Conservation (phyloP, 2,113 vertebrate species). For the Gila orcuttii region DNA sequence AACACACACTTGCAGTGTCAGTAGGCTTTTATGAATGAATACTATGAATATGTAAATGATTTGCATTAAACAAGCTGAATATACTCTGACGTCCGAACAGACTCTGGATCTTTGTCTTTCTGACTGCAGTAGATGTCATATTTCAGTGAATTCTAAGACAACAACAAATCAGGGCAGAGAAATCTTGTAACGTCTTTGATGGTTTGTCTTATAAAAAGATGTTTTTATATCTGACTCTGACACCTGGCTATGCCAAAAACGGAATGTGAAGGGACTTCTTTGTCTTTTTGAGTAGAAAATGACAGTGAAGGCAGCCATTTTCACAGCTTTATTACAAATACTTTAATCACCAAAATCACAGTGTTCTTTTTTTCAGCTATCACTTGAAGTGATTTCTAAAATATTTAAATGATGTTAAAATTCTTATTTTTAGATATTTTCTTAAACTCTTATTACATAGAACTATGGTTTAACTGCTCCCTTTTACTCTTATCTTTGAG, state of each 20-base stretch:
- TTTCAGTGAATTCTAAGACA: background rate
- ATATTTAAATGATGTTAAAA: background rate
- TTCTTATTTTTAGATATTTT: too few relatives aligned
- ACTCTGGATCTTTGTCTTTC: background rate
- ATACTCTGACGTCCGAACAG: background rate
- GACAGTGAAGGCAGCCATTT: background rate
- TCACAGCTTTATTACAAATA: background rate
- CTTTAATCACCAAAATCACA: background rate
- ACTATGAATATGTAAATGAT: background rate
- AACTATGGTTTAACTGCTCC: background rate
- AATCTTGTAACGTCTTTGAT: background rate
- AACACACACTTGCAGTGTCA: background rate
- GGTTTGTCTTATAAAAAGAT: background rate
- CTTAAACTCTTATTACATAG: too few relatives aligned
- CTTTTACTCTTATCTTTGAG: background rate
- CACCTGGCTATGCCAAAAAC: background rate
- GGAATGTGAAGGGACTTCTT: background rate
- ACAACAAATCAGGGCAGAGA: background rate
- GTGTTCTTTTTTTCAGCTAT: background rate
- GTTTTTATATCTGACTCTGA: background rate
- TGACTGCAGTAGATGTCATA: background rate
- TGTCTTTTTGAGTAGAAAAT: background rate
- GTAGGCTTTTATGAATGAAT: constrained; percentile 9
- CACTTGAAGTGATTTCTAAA: background rate
- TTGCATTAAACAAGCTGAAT: background rate